A percentile compares a stretch with the other conserved stretches of the same genome.
phyloP scores from a whole-genome alignment of 2,113 vertebrate genomes.

The Lonchura striata region DNA sequence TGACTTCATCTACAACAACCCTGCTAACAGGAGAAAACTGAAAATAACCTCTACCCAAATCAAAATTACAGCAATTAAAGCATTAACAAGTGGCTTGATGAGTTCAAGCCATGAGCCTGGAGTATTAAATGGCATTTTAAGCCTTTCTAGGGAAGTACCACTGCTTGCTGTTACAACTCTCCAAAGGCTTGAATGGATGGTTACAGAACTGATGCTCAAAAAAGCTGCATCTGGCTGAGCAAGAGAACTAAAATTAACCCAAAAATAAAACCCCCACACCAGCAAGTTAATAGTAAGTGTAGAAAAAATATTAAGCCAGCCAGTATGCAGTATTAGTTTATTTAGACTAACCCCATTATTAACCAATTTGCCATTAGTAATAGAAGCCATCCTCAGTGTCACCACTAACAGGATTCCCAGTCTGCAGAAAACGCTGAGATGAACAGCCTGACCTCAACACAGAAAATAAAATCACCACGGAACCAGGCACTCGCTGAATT shows the following conservation, averaged over 20 bases:
- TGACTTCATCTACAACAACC: neutral
- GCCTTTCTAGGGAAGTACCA: neutral
- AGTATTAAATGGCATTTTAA: neutral
- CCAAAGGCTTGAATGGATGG: neutral
- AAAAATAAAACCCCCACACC: neutral
- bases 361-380: neutral
- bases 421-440: rapidly evolving
- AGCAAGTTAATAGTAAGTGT: neutral
- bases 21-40: neutral
- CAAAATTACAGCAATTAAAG: neutral
- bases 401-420: neutral
- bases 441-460: neutral
- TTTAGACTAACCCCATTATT: neutral
- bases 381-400: neutral
- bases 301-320: neutral
- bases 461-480: neutral
- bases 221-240: neutral
- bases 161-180: neutral
- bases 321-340: neutral
- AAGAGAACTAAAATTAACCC: neutral
- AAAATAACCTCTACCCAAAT: neutral
- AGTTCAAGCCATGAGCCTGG: neutral
- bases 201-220: neutral
- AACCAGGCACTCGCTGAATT: neutral
- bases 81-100: neutral